Base-by-base conservation (phyloP, 2,888 invertebrate species). In the Biston stratarius region DNA sequence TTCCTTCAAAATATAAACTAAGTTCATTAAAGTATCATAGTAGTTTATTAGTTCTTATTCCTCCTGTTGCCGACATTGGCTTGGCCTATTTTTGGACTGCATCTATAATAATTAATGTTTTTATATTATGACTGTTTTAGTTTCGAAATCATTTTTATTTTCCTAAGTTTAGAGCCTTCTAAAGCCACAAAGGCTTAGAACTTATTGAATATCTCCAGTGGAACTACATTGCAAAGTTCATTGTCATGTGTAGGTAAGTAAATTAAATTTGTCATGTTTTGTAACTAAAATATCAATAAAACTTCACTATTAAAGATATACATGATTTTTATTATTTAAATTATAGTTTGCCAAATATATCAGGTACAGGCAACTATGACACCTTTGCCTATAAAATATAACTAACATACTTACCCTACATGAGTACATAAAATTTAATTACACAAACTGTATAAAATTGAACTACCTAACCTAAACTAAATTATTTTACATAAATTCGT, bases 311-410 rank as follows among this genome's bases (percentile, higher is more conserved):
- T 42, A 52, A 58, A 52, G 36, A 45, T 61, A 68, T 58, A 61
- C 11, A 61, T 65, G 40, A 47, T 36, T 55, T 51, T 52, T 60
- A 57, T 66, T 53, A 33, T 38, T 53, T 52, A 52, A 60, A 49
- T 49, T 40, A 53, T 63, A 51, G 44, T 56, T 48, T 70, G 69
- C 70, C 68, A n/a, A 64, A 70, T 48, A 55, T 55, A 47, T 71
- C 72, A 74, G 74, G 74, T 70, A 72, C 71, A 70, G 61, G 45
- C 48, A n/a, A 38, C 44, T 36, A 49, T 61, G 60, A 42, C 56
- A 64, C 5, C 24, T 24, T 24, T 49, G 49, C 49, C 49, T 49
- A 33, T 49, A 33, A 49, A 49, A 49, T 33, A 38, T 38, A 38
- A 38, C 24, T 24, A 24, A 24, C 3, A 24, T 24, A 24, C 24